Evolutionary conservation across 2,888 invertebrate genomes (phyloP).

Genomic region (Laothoe populi): DNA sequence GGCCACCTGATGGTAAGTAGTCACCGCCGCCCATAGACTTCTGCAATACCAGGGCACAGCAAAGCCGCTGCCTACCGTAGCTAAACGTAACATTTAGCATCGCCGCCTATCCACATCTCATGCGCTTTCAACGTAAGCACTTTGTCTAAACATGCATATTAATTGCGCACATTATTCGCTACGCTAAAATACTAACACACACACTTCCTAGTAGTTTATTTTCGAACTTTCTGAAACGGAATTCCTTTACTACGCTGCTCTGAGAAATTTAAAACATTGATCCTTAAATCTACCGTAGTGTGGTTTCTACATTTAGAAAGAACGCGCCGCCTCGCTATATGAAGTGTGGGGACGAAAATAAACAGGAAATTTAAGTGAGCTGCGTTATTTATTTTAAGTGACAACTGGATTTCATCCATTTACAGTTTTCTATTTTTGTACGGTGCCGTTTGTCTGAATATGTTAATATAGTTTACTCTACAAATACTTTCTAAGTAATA

Average conservation of each 20-base stretch:
- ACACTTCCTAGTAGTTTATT: slow-evolving; percentile 4
- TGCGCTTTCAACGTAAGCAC: slow-evolving; percentile 50
- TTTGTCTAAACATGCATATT: slow-evolving; percentile 49
- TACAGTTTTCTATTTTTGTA: slow-evolving; percentile 61
- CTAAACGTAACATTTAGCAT: slow-evolving; percentile 61
- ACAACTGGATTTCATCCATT: slow-evolving; percentile 70
- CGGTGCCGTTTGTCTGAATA: slow-evolving; percentile 23
- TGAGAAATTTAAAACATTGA: slow-evolving; percentile 5
- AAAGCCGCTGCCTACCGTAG: no score
- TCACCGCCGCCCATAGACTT: no score
- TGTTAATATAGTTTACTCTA: slow-evolving; percentile 16
- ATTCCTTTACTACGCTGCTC: neutral
- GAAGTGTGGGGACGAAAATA: slow-evolving; percentile 71
- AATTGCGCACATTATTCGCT: slow-evolving; percentile 36
- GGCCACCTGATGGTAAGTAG: no score
- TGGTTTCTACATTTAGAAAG: slow-evolving; percentile 39
- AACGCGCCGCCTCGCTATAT: slow-evolving; percentile 45
- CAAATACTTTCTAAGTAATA: slow-evolving; percentile 14
- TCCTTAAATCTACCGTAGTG: slow-evolving; percentile 16
- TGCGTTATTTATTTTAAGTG: slow-evolving; percentile 75
- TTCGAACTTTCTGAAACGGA: neutral
- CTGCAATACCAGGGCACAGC: no score
- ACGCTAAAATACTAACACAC: neutral
- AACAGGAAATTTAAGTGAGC: slow-evolving; percentile 73
- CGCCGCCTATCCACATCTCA: slow-evolving; percentile 52